These are phyloP conservation scores for Tetramorium parvispinum DNA, from an alignment of 1,140 invertebrate genomes.

Conservation along the genomic window DNA sequence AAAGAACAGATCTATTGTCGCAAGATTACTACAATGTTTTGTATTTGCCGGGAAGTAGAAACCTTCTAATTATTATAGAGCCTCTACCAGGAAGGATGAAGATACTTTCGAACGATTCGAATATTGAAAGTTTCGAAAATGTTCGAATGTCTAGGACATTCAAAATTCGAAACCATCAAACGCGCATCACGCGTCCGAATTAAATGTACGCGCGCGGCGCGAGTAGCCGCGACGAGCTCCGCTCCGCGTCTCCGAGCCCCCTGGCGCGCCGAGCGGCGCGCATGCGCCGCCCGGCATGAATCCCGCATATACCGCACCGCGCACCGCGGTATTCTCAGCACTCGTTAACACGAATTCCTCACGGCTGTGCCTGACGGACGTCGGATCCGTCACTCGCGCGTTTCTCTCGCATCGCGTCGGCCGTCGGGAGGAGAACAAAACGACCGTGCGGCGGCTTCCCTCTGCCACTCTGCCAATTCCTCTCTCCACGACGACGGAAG, in stretches of 20 bases:
- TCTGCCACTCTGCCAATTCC: neutral
- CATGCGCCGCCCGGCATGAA: constrained; percentile 13
- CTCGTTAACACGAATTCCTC: constrained; percentile 55
- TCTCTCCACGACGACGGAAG: neutral
- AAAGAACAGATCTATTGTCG: too few species aligned
- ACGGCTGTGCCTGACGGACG: neutral
- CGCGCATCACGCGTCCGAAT: neutral
- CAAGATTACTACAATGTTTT: too few species aligned
- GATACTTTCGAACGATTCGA: neutral
- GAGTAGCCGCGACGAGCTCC: too few species aligned
- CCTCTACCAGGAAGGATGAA: too few species aligned
- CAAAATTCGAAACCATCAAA: too few species aligned
- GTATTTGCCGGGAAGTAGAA: too few species aligned
- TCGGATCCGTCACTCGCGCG: constrained; percentile 10
- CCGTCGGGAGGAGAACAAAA: neutral
- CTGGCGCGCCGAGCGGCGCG: too few species aligned
- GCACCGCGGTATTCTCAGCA: constrained; percentile 30
- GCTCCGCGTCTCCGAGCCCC: too few species aligned
- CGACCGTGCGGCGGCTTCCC: neutral
- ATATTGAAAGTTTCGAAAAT: neutral
- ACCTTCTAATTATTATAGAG: too few species aligned
- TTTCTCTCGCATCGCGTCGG: neutral
- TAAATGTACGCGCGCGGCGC: neutral
- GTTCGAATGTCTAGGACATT: too few species aligned
- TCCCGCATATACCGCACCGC: constrained; percentile 47